Conservation (phyloP, 2,888 invertebrate species). For the Drosophila mettleri region DNA sequence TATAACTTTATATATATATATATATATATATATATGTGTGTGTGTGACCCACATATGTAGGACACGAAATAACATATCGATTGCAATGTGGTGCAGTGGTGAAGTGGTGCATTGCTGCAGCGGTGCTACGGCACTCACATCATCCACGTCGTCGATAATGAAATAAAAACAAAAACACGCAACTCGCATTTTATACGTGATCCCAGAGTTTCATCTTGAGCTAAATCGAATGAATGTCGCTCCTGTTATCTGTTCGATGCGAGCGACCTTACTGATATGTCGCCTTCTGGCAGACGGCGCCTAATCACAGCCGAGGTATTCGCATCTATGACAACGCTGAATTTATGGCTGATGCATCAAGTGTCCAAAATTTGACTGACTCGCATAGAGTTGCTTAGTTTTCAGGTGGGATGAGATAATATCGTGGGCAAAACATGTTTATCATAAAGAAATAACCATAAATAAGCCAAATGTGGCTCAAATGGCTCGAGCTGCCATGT, state of each 20-base stretch:
- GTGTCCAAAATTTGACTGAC: not conserved
- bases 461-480: slow-evolving; percentile 15
- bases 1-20: not conserved
- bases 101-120: slow-evolving; percentile 24
- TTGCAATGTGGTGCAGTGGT: slow-evolving; percentile 18
- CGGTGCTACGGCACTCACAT: slow-evolving; percentile 22
- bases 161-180: slow-evolving; percentile 16
- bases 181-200: slow-evolving; percentile 29
- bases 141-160: slow-evolving; percentile 36
- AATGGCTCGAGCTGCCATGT: not conserved
- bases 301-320: slow-evolving; percentile 1
- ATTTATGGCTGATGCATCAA: not conserved
- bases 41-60: slow-evolving; percentile 32
- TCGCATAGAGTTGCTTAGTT: no score
- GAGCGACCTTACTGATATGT: slow-evolving; percentile 48
- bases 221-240: slow-evolving; percentile 51
- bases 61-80: slow-evolving; percentile 32
- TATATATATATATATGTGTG: slow-evolving; percentile 8
- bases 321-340: not conserved
- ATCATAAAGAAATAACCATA: not conserved
- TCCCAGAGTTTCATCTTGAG: slow-evolving; percentile 54
- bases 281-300: not conserved
- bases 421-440: slow-evolving; percentile 11
- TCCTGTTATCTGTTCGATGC: slow-evolving; percentile 32
- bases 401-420: not conserved